phyloP scores from a whole-genome alignment of 2,888 invertebrate species.

The Lasioglossum morio region DNA sequence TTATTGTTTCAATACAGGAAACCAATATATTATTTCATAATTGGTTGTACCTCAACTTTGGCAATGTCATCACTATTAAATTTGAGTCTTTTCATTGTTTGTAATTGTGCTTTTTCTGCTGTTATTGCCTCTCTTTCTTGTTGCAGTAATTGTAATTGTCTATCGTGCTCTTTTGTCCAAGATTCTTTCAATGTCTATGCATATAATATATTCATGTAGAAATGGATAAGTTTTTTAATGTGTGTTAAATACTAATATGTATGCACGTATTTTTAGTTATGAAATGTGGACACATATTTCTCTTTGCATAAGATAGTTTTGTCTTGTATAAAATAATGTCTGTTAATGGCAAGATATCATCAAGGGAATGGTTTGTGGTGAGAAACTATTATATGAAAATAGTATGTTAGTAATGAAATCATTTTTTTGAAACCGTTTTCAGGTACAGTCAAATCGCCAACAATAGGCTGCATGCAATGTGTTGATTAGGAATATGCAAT shows the following conservation, averaged over 20 bases:
- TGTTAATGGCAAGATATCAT: neutral
- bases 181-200: slow-evolving; percentile 76
- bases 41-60: slow-evolving; percentile 76
- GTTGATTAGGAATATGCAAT: neutral
- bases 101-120: slow-evolving; percentile 77
- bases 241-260: neutral
- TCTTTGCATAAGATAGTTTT: neutral
- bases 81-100: slow-evolving; percentile 77
- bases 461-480: neutral
- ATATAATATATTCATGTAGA: neutral
- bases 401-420: neutral
- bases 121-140: slow-evolving; percentile 77
- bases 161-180: slow-evolving; percentile 79
- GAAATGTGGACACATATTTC: neutral
- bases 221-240: neutral
- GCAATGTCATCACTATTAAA: slow-evolving; percentile 72
- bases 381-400: neutral
- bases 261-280: neutral
- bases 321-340: neutral
- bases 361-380: neutral
- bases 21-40: slow-evolving; percentile 1
- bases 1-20: slow-evolving; percentile 7
- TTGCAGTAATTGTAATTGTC: slow-evolving; percentile 73
- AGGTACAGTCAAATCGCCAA: neutral
- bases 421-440: neutral